Conservation (phyloP, 2,113 vertebrate genomes). For the Grammomys surdaster region DNA sequence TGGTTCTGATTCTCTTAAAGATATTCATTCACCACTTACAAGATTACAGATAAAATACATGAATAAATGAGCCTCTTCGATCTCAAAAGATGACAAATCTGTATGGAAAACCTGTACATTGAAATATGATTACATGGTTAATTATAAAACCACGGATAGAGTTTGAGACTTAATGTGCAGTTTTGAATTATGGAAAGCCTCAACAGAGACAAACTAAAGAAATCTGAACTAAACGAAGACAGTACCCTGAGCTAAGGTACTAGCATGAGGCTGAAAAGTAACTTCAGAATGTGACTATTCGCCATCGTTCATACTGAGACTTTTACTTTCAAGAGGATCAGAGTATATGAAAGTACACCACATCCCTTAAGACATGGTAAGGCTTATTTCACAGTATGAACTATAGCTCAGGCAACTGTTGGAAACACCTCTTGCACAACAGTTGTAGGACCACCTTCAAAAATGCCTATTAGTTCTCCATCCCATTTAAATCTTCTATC, state of each 20-base stretch:
- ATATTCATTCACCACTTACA: neutral
- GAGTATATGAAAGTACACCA: neutral
- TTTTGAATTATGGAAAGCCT: neutral
- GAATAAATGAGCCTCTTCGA: neutral
- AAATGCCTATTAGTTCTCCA: neutral
- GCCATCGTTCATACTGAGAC: neutral
- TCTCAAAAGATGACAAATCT: neutral
- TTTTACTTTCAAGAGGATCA: neutral
- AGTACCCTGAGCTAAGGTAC: neutral
- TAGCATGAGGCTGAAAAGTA: too few relatives aligned
- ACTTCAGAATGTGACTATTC: neutral
- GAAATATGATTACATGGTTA: neutral
- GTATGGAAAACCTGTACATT: neutral
- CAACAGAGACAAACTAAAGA: neutral
- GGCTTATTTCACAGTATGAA: neutral
- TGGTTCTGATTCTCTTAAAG: neutral
- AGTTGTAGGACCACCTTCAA: neutral
- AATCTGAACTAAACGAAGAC: neutral
- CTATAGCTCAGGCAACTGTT: neutral
- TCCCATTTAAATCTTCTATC: neutral
- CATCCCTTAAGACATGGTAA: neutral
- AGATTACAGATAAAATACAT: conserved; percentile 7
- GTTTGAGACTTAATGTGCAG: neutral
- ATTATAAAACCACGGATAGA: neutral
- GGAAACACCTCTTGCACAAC: neutral